These are phyloP conservation scores for Orestias chungarensis DNA, from an alignment of 2,797 vertebrate species.

Conservation along the genomic window DNA sequence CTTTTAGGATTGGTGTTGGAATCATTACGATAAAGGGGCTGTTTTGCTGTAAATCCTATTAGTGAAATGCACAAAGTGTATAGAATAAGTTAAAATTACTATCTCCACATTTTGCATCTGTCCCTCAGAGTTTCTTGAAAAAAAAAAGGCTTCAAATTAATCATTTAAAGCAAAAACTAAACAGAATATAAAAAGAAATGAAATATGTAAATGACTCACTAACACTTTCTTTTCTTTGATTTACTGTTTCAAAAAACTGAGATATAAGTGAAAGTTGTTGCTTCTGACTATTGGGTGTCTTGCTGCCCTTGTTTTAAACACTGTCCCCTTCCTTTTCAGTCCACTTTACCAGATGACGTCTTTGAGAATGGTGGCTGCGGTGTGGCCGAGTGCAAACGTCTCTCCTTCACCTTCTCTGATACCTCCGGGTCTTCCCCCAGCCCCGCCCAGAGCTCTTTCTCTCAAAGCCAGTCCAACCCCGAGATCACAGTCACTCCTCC, in stretches of 20 bases:
- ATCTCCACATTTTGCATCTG: background rate
- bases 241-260: too few species aligned
- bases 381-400: slow-evolving; percentile 84
- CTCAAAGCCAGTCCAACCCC: slow-evolving; percentile 82
- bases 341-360: slow-evolving; percentile 89
- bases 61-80: background rate
- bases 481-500: slow-evolving; percentile 87
- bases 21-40: background rate
- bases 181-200: background rate
- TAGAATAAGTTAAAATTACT: background rate
- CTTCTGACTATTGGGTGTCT: slow-evolving; percentile 1
- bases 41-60: background rate
- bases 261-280: slow-evolving; percentile 8
- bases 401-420: slow-evolving; percentile 90
- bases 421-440: slow-evolving; percentile 72
- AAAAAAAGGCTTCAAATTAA: background rate
- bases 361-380: slow-evolving; percentile 86
- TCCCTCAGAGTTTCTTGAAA: background rate
- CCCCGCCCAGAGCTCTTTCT: slow-evolving; percentile 71
- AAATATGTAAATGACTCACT: background rate
- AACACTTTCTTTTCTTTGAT: background rate
- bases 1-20: background rate
- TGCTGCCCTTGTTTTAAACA: background rate
- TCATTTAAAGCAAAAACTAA: background rate
- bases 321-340: slow-evolving; percentile 71